Evolutionary conservation across 2,888 invertebrate genomes (phyloP), one percentile per base, ranked within the genome.

Genomic region (Molanna angustata): DNA sequence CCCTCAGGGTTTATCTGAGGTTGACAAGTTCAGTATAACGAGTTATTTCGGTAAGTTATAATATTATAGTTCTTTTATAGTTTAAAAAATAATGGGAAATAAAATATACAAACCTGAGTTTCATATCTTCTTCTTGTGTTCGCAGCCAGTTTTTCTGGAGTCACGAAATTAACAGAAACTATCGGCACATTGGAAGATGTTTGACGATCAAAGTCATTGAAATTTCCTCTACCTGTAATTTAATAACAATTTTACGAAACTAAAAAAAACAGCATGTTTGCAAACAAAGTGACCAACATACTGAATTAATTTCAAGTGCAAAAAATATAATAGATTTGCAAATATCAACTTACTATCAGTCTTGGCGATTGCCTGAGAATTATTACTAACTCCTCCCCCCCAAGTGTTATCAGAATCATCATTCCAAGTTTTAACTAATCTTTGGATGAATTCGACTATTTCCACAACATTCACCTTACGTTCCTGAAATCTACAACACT

Each of bases 371-470:
- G 51, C 59, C 49, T 66, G 69, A 62, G 65, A 72, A 60, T 46
- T 67, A 61, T 31, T 68, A 61, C 74, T 80, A n/a, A 44, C 14
- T 13, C 43, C 41, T 13, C 43, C 41, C 14, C 49, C 37, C 3
- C 21, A 21, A 2, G 31, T 7, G n/a, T 39, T 50, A 9, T 58
- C 58, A 13, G 33, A 20, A 31, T 52, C 49, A 9, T 58, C 58
- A 22, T 55, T 58, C 59, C 54, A 59, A 1, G 71, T 68, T 63
- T 78, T 80, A 2, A 82, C 66, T 54, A 83, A 80, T 60, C 82
- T 83, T 61, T 84, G 85, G 47, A 92, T 78, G 60, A 83, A 83
- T 32, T 90, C 90, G 1, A 84, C 71, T 2, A 88, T 71, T 57
- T 90, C 88, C 3, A 77, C 65, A 16, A 75, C 69, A 7, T 69